Base-by-base conservation (phyloP, 1,140 invertebrate species). In the Euborellia annulipes region DNA sequence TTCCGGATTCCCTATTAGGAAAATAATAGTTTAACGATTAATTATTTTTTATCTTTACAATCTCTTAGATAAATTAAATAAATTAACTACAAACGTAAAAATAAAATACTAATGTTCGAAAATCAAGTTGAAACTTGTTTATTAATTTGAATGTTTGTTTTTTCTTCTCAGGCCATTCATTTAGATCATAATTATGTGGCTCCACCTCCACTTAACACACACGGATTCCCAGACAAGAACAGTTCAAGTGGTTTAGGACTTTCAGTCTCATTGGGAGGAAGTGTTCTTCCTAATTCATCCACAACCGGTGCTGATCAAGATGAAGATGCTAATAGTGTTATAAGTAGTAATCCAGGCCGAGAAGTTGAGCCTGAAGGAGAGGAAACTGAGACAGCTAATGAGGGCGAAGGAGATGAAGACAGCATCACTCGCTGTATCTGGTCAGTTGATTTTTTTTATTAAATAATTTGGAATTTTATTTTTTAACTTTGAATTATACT, bases 341-440 rank as follows among this genome's bases (percentile, higher is more conserved):
- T 78, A 17, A 78, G 75, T 45, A 70, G 67, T 34, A 72, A 72
- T 48, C 41, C 58, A 3, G 71, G 70, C 19, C 57, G 71, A 21
- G 68, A 71, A 47, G 66, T 62, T 1, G 76, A 78, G 48, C 74
- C 73, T 1, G 77, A 82, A 53, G 84, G 82, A 0, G 85, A 87
- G 57, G 85, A 87, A 61, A 90, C 85, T 0, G 85, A 87, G 63
- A 89, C 85, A 0, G 85, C 85, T 0, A 80, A 84, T 0, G 83
- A 87, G 62, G 83, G 79, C 1, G 83, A 85, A 52, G 83, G 82
- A 11, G 71, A 88, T 54, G 86, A 87, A 32, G 86, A 91, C 55
- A 85, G 83, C 46, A 72, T 88, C 38, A 95, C 91, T 0, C 69
- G 90, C 38, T 95, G 91, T 63, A 88, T 95, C 53, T 95, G 76